Evolutionary conservation across 2,888 invertebrate genomes (phyloP).

Genomic region (Autographa pulchrina): DNA sequence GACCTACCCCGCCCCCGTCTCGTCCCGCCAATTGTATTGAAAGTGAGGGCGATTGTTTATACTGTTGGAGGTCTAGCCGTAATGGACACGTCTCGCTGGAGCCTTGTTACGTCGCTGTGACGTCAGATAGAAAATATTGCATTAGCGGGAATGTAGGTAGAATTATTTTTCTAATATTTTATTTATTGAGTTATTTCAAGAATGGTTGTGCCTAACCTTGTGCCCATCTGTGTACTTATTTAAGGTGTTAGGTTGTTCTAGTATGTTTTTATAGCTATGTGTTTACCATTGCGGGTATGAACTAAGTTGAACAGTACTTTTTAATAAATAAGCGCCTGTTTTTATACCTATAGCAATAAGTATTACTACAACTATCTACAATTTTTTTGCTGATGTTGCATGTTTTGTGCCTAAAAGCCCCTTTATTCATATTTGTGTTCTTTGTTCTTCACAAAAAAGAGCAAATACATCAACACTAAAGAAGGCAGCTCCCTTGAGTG

Average conservation of each 20-base stretch:
- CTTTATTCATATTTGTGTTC: neutral
- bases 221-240: no score
- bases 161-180: conserved; percentile 19
- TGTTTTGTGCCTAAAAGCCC: no score
- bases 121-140: conserved; percentile 43
- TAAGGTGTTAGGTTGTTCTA: no score
- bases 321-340: neutral
- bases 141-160: conserved; percentile 40
- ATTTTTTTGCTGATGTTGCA: neutral
- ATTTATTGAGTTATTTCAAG: conserved; percentile 6
- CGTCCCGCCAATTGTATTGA: conserved; percentile 7
- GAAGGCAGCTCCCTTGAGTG: conserved; percentile 55
- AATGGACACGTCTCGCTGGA: conserved; percentile 59
- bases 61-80: conserved; percentile 51
- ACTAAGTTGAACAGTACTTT: no score
- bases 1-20: conserved; percentile 48
- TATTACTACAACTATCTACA: neutral
- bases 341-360: neutral
- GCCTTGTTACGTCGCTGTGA: conserved; percentile 58
- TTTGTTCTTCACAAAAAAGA: neutral
- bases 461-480: conserved; percentile 27
- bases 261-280: no score
- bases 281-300: no score
- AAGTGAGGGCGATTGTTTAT: conserved; percentile 27
- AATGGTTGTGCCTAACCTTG: conserved; percentile 11